Conservation (phyloP, 2,888 invertebrate species). For the Tanytarsus gracilentus region DNA sequence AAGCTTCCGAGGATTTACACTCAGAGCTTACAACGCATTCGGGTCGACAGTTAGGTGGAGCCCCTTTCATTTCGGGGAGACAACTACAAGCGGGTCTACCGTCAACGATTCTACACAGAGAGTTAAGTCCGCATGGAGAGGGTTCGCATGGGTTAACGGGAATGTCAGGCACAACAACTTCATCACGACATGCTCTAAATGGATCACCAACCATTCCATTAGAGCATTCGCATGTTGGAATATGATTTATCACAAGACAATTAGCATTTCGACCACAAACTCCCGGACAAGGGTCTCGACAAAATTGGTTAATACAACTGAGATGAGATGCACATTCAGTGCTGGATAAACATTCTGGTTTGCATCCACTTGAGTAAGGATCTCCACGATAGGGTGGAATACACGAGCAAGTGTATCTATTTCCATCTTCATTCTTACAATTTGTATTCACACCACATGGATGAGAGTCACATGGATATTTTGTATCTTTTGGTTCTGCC, state of each 20-base stretch:
- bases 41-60: conserved; percentile 66
- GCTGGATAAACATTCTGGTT: conserved; percentile 75
- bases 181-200: conserved; percentile 63
- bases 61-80: conserved; percentile 59
- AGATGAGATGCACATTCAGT: conserved; percentile 69
- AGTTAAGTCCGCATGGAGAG: conserved; percentile 70
- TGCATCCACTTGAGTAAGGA: conserved; percentile 74
- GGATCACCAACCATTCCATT: conserved; percentile 74
- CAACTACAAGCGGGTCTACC: conserved; percentile 71
- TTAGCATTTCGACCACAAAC: conserved; percentile 75
- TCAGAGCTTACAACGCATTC: conserved; percentile 72
- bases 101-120: conserved; percentile 61
- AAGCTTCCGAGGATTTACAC: conserved; percentile 64
- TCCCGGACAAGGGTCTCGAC: conserved; percentile 76
- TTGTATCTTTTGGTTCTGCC: background rate
- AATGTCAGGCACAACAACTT: conserved; percentile 31
- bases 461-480: conserved; percentile 62
- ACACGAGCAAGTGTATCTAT: conserved; percentile 68
- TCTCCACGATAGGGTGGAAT: conserved; percentile 82
- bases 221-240: conserved; percentile 71
- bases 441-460: conserved; percentile 60
- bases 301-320: conserved; percentile 74
- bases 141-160: conserved; percentile 59
- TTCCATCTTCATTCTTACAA: background rate
- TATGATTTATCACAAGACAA: conserved; percentile 71